Percentiles rank a stretch among this genome's conserved stretches.
Conservation (phyloP, 2,797 vertebrate species). For the Meriones psammophilus region DNA sequence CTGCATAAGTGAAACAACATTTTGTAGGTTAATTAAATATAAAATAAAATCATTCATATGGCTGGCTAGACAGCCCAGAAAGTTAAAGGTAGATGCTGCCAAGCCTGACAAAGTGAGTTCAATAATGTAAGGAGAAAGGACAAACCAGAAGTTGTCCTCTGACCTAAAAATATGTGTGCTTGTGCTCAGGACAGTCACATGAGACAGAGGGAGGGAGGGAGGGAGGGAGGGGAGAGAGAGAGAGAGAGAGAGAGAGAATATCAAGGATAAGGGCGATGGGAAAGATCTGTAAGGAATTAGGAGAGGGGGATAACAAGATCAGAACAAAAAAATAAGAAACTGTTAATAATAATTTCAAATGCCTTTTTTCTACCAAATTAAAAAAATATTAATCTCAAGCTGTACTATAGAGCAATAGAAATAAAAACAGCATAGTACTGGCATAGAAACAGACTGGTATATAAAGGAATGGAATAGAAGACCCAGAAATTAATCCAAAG, state of each 20-base stretch:
- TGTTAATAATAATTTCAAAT: not conserved
- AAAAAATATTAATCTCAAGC: too few relatives aligned
- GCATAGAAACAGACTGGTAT: too few relatives aligned
- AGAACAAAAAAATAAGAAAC: not conserved
- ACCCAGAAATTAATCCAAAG: too few relatives aligned
- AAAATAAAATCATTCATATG: not conserved
- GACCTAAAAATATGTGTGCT: too few relatives aligned
- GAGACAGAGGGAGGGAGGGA: too few relatives aligned
- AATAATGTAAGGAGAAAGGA: not conserved
- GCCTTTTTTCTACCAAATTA: not conserved
- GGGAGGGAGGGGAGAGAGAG: too few relatives aligned
- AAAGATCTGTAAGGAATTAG: not conserved
- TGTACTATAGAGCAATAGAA: too few relatives aligned
- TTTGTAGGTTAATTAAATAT: not conserved
- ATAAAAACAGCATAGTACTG: too few relatives aligned
- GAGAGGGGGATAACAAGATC: not conserved
- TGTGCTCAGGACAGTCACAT: not conserved
- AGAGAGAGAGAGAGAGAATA: not conserved
- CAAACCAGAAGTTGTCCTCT: not conserved
- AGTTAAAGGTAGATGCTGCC: not conserved
- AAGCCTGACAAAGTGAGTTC: not conserved
- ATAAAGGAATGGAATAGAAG: too few relatives aligned
- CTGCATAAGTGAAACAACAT: not conserved
- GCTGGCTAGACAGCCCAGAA: not conserved
- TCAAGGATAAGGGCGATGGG: not conserved